A percentile compares a stretch with the other conserved stretches of the same genome.
Evolutionary conservation across 2,113 vertebrate species (phyloP).

Genomic region (Alectura lathami): DNA sequence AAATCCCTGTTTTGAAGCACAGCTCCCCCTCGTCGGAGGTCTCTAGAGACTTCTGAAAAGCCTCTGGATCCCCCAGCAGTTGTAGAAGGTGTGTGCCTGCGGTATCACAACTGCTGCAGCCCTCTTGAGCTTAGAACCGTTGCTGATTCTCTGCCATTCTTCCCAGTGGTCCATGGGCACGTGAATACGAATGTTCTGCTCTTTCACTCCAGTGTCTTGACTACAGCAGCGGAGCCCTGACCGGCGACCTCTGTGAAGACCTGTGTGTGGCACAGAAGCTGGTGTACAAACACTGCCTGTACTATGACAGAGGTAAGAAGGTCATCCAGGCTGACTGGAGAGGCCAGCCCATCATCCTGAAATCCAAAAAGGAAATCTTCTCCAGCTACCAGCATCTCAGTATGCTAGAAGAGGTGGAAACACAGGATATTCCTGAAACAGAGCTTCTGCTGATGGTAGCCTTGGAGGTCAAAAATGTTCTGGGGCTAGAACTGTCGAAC

Average conservation of each 20-base stretch:
- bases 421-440: slow-evolving; percentile 78
- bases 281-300: slow-evolving; percentile 89
- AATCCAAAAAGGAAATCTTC: slow-evolving; percentile 93
- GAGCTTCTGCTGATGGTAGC: slow-evolving; percentile 89
- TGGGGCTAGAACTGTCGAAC: slow-evolving; percentile 84
- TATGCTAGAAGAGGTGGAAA: slow-evolving; percentile 78
- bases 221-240: slow-evolving; percentile 82
- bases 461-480: slow-evolving; percentile 85
- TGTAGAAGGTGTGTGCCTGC: neutral
- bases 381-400: slow-evolving; percentile 85
- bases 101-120: neutral
- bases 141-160: neutral
- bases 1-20: neutral
- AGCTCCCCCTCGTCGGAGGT: neutral
- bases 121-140: neutral
- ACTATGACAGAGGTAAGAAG: slow-evolving; percentile 94
- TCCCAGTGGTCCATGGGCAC: accelerated
- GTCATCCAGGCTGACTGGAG: slow-evolving; percentile 93
- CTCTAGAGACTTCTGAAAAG: neutral
- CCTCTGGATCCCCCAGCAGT: accelerated
- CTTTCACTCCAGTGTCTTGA: slow-evolving; percentile 86
- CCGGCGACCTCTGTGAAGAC: slow-evolving; percentile 91
- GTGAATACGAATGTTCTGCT: neutral
- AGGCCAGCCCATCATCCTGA: slow-evolving; percentile 87
- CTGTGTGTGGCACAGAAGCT: slow-evolving; percentile 85